Base-by-base conservation (phyloP, 2,888 invertebrate species). In the Drosophila vallismaia region DNA sequence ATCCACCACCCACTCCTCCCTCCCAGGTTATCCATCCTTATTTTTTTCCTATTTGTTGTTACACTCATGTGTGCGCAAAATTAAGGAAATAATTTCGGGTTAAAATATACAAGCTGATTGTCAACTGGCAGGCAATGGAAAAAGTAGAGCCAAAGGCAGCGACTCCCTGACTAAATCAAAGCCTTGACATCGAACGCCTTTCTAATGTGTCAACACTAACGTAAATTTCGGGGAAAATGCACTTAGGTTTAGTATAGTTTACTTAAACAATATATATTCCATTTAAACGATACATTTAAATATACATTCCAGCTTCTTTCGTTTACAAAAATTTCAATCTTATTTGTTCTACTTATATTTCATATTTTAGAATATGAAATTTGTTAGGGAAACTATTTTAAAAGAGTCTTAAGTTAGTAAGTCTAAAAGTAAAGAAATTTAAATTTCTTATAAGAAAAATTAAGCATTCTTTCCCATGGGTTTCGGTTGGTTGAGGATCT, bases 81-180 rank as follows among this genome's bases (percentile, higher is more conserved):
- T 90, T 87, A 90, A 89, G 79, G 74, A 88, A 89, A 89, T 89
- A 90, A 89, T 89, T 89, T 89, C 63, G 78, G 64, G 88, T 70
- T 68, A 84, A 90, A 85, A 89, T 89, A 88, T 79, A 79, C 82
- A 84, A 88, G 79, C 86, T 87, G 90, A 89, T 90, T 88, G 88
- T 88, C 89, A 82, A 69, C 74, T 86, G 89, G 80, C 88, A 89
- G 76, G 85, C 67, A 52, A 84, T 62, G 31, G 31, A 55, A 12
- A 24, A 45, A 44, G 24, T 60, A 63, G 64, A 57, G n/a, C 57
- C 48, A 48, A 52, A 68, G 63, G 57, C 67, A 44, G 54, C 40
- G 24, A 56, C 38, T 36, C 24, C 58, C 42, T 62, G 45, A 64
- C 71, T 86, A 73, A 88, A 80, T 82, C 85, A 84, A 73, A 81